A percentile compares a stretch with the other conserved stretches of the same genome.
Conservation (phyloP, 2,888 invertebrate genomes). For the Philaethria dido region DNA sequence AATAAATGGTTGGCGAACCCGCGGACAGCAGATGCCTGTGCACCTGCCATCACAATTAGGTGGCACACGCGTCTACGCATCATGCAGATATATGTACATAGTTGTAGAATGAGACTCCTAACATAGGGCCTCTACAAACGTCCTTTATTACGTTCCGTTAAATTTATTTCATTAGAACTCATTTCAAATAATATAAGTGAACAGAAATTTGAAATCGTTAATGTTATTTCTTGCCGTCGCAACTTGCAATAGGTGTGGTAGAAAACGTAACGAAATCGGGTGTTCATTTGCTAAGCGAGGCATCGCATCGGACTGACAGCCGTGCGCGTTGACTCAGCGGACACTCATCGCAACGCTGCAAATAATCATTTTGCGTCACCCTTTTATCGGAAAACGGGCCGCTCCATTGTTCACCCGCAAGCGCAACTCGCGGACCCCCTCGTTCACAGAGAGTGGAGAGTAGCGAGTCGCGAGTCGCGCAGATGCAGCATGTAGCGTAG, state of each 20-base stretch:
- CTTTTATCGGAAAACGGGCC: conserved; percentile 78
- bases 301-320: conserved; percentile 27
- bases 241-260: conserved; percentile 35
- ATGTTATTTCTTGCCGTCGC: conserved; percentile 40
- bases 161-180: not conserved
- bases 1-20: conserved; percentile 63
- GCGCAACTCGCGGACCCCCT: conserved; percentile 51
- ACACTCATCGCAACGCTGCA: conserved; percentile 80
- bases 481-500: conserved; percentile 70
- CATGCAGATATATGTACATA: conserved; percentile 46
- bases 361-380: conserved; percentile 83
- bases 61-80: conserved; percentile 69
- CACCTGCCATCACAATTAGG: conserved; percentile 78
- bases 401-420: conserved; percentile 62
- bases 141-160: not conserved
- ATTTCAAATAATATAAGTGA: not conserved
- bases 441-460: conserved; percentile 49
- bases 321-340: conserved; percentile 75
- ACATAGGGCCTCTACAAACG: not conserved
- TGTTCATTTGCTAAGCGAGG: conserved; percentile 35
- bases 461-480: conserved; percentile 38
- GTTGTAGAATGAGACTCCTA: conserved; percentile 10
- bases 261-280: conserved; percentile 43
- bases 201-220: not conserved
- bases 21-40: conserved; percentile 74